These are phyloP conservation scores for Siniperca chuatsi DNA, from an alignment of 2,113 vertebrate species.

Conservation along the genomic window DNA sequence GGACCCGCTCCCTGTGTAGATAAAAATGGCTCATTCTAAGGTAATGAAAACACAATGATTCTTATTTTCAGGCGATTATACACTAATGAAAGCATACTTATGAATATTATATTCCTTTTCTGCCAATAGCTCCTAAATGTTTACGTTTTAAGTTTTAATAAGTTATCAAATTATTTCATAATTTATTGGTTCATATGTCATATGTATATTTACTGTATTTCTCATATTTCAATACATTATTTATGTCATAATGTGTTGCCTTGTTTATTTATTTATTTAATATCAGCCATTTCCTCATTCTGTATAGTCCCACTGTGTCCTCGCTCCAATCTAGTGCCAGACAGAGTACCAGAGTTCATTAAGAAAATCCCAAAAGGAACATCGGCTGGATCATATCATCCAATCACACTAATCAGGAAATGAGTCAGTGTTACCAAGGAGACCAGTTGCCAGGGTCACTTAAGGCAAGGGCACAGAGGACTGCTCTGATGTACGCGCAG, in stretches of 20 bases:
- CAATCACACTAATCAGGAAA: constrained; percentile 60
- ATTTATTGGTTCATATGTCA: not conserved
- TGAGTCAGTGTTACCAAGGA: constrained; percentile 59
- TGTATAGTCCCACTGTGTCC: not conserved
- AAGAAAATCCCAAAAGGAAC: constrained; percentile 59
- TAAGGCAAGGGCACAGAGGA: constrained; percentile 16
- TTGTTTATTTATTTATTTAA: not conserved
- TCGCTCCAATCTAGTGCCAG: constrained; percentile 37
- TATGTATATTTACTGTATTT: not conserved
- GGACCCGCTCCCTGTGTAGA: too few species aligned
- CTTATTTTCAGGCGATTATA: too few species aligned
- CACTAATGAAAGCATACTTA: too few species aligned
- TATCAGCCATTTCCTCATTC: constrained; percentile 4
- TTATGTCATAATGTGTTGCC: not conserved
- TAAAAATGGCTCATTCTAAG: too few species aligned
- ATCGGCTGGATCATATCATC: constrained; percentile 42
- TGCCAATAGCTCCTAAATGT: too few species aligned
- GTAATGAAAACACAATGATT: too few species aligned
- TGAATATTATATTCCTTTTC: too few species aligned
- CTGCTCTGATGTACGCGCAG: not conserved
- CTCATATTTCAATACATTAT: not conserved
- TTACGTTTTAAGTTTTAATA: not conserved
- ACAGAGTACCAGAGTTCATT: constrained; percentile 48
- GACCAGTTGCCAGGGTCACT: constrained; percentile 40
- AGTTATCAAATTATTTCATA: not conserved